phyloP scores from a whole-genome alignment of 2,113 vertebrate species.

The Tragelaphus scriptus region DNA sequence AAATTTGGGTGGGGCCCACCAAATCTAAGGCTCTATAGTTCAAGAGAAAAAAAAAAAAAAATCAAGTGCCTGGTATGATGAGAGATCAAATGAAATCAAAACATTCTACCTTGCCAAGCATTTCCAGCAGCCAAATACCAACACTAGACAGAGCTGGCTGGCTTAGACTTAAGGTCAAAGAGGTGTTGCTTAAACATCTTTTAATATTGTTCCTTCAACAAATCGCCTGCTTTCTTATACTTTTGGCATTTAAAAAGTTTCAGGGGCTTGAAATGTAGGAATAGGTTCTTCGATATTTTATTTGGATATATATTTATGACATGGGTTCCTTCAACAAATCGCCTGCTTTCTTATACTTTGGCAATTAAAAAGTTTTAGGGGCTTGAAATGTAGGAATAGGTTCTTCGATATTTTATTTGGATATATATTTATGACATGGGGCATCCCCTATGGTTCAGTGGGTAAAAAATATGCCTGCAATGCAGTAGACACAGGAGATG shows the following conservation, averaged over 20 bases:
- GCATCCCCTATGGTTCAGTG: not conserved
- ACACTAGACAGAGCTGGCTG: not conserved
- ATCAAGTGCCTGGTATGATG: not conserved
- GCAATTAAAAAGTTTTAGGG: not conserved
- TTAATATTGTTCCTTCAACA: not conserved
- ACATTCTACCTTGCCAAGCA: slow-evolving; percentile 20
- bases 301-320: not conserved
- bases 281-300: not conserved
- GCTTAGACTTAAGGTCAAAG: not conserved
- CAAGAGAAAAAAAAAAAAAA: not conserved
- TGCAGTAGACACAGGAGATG: not conserved
- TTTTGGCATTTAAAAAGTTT: not conserved
- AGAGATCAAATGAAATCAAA: slow-evolving; percentile 57
- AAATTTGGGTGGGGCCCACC: slow-evolving; percentile 32
- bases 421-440: not conserved
- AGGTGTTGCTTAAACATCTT: not conserved
- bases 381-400: not conserved
- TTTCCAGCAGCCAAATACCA: slow-evolving; percentile 11
- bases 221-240: not conserved
- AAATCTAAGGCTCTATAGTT: slow-evolving; percentile 7
- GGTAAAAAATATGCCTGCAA: not conserved
- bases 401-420: not conserved
- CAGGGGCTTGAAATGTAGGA: not conserved
- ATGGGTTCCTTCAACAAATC: not conserved
- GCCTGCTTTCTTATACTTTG: not conserved